These are phyloP conservation scores for Etheostoma cragini DNA, from an alignment of 2,113 vertebrate genomes.

Conservation along the genomic window DNA sequence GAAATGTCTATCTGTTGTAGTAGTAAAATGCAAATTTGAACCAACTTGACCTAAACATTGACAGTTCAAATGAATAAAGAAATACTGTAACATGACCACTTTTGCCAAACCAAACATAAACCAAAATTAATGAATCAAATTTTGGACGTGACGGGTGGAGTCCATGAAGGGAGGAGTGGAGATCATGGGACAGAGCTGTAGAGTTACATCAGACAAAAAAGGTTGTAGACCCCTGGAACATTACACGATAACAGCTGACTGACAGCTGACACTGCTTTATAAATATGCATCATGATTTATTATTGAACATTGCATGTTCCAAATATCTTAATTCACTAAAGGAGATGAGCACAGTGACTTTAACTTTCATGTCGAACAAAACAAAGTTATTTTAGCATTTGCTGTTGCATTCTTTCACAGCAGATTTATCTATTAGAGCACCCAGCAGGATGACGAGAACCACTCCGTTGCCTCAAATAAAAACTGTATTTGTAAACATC, in stretches of 20 bases:
- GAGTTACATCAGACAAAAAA: not conserved
- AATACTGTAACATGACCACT: not conserved
- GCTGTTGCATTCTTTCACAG: not conserved
- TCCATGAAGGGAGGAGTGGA: not conserved
- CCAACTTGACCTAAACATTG: not conserved
- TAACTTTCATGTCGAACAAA: not conserved
- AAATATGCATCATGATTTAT: not conserved
- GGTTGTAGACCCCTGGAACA: not conserved
- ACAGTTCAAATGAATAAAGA: not conserved
- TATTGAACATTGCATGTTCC: not conserved
- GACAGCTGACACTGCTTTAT: not conserved
- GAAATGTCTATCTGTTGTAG: no score
- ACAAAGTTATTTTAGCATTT: slow-evolving; percentile 1
- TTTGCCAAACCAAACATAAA: no score
- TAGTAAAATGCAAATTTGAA: not conserved
- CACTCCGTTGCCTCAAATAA: not conserved
- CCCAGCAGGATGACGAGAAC: not conserved
- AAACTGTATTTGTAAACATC: not conserved
- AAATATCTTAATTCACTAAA: not conserved
- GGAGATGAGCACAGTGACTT: not conserved
- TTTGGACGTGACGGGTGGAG: not conserved
- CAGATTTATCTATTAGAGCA: not conserved
- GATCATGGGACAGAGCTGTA: not conserved
- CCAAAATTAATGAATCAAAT: not conserved
- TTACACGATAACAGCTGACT: not conserved